Evolutionary conservation across 2,113 vertebrate species (phyloP), one percentile per base, ranked within the genome.

Genomic region (Elgaria multicarinata): DNA sequence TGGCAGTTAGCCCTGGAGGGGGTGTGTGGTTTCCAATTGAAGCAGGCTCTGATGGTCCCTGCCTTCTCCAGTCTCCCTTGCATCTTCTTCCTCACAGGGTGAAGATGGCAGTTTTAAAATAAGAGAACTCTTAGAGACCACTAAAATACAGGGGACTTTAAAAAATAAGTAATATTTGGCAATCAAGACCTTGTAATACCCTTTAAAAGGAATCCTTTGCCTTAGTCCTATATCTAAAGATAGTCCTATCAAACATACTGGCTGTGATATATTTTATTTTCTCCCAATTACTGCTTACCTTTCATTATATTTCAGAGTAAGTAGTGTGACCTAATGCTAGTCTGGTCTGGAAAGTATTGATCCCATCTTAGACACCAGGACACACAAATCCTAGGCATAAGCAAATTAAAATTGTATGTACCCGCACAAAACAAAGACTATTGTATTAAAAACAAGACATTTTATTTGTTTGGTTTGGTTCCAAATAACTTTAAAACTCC

Each of bases 371-470:
- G 58, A 81, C 33, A 62, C 3, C 71, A 10, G 36, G 31, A 89
- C 28, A 36, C 33, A 36, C 66, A 74, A 90, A 79, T 26, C 44
- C 75, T 80, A 82, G 84, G 31, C 31, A 39, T 4, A 82, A 64
- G 24, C 22, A 50, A 83, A 53, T 39, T 66, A 53, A 83, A 83
- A 66, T 64, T 66, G 18, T 20, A 76, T 44, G 50, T 6, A 76
- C 50, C n/a, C n/a, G 53, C 55, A 83, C 46, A 39, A 77, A 39
- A 89, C 77, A 24, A n/a, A 67, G 20, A 76, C 80, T 78, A 87
- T 93, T 92, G 93, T 3, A 90, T 87, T 91, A 94, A 92, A 95
- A 93, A 93, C 55, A 91, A 90, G 72, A 87, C 75, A 92, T 72
- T 83, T 79, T 88, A 86, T 81, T 87, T 83, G 90, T 78, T 76